These are phyloP conservation scores for Urocolius indicus DNA, from an alignment of 2,113 vertebrate genomes.

Conservation along the genomic window DNA sequence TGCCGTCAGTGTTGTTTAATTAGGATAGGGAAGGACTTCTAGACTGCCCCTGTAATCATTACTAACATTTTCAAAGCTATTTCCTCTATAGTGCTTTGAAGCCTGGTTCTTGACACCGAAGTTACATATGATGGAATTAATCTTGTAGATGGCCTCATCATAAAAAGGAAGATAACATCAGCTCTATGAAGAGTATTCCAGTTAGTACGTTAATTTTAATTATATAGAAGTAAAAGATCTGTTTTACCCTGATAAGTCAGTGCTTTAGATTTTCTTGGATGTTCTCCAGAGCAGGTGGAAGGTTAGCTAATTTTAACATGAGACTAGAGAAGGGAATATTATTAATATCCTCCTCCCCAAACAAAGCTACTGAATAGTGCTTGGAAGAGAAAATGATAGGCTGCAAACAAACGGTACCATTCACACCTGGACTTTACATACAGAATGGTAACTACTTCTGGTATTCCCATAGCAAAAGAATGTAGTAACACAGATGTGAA, in stretches of 20 bases:
- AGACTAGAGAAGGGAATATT: constrained; percentile 29
- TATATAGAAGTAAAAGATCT: constrained; percentile 9
- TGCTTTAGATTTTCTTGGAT: constrained; percentile 25
- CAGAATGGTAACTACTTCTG: background rate
- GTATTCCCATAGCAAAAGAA: constrained; percentile 69
- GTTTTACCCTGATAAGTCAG: constrained; percentile 47
- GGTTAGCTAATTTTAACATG: constrained; percentile 41
- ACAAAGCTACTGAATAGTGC: constrained; percentile 42
- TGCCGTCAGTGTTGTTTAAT: background rate
- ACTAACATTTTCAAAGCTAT: constrained; percentile 10
- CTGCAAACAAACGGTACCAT: constrained; percentile 28
- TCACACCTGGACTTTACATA: constrained; percentile 63
- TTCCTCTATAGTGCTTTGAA: constrained; percentile 22
- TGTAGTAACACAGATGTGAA: constrained; percentile 35
- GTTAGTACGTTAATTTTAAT: constrained; percentile 53
- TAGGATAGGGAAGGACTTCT: background rate
- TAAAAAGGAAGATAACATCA: constrained; percentile 44
- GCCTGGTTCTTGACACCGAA: background rate
- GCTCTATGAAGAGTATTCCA: constrained; percentile 1
- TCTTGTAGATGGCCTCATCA: constrained; percentile 4
- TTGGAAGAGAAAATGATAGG: constrained; percentile 63
- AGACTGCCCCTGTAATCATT: background rate
- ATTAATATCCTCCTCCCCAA: background rate
- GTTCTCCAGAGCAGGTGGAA: constrained; percentile 56
- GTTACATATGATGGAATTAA: constrained; percentile 48